A percentile compares a stretch with the other conserved stretches of the same genome.
Conservation (phyloP, 2,113 vertebrate genomes). For the Dasyprocta punctata region DNA sequence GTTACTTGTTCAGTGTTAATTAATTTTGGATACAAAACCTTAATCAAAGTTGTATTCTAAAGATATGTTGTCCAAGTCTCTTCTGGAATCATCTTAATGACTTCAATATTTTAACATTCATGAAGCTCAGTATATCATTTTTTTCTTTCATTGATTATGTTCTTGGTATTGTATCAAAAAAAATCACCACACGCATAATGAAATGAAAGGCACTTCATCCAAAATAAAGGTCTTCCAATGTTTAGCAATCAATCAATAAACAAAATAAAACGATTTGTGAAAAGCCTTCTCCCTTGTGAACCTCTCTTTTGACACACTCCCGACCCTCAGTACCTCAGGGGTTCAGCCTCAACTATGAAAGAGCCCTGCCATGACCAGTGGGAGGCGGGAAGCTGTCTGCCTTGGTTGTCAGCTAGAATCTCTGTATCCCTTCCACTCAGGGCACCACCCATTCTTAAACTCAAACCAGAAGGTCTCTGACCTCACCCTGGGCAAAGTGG, state of each 20-base stretch:
- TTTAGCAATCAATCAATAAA: neutral
- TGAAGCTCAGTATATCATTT: neutral
- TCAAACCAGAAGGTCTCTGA: rapidly evolving
- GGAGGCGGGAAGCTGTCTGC: neutral
- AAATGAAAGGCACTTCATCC: neutral
- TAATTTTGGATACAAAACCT: neutral
- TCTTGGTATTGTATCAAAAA: neutral
- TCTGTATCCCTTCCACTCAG: neutral
- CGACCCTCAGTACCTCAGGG: rapidly evolving
- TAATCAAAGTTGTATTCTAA: neutral
- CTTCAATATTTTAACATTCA: neutral
- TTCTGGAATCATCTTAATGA: neutral
- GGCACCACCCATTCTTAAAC: neutral
- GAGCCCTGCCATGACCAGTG: rapidly evolving
- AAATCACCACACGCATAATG: neutral
- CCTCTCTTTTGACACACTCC: neutral
- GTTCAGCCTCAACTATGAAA: neutral
- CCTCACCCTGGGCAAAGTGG: neutral
- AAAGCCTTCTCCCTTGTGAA: neutral
- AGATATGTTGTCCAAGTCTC: too few relatives aligned
- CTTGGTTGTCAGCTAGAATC: neutral
- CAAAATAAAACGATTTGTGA: neutral
- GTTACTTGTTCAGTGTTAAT: neutral
- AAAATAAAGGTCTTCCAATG: neutral
- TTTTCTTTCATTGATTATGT: neutral